A percentile compares a stretch with the other conserved stretches of the same genome.
These are phyloP conservation scores for Prolemur simus DNA, from an alignment of 2,113 vertebrate species.

Conservation along the genomic window DNA sequence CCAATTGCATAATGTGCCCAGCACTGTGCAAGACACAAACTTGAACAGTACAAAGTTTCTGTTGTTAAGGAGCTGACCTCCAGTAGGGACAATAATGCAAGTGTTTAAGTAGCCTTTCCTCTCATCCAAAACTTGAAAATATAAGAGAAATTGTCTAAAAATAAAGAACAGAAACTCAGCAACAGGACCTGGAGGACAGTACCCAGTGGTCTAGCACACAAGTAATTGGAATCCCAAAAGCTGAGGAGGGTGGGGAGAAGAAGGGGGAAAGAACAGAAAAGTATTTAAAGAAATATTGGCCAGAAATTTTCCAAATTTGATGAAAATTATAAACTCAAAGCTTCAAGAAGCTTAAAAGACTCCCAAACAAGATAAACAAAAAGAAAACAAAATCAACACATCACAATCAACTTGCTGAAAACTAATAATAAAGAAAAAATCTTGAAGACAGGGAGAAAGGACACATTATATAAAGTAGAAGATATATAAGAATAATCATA, in stretches of 20 bases:
- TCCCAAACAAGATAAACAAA: not conserved
- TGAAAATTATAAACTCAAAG: conserved; percentile 18
- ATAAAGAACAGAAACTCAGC: not conserved
- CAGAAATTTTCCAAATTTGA: not conserved
- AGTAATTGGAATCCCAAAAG: not conserved
- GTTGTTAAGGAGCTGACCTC: not conserved
- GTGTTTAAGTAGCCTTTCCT: not conserved
- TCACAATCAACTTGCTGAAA: not conserved
- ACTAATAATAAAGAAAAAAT: not conserved
- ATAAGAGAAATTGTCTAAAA: not conserved
- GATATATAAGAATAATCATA: not conserved
- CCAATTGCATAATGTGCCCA: not conserved
- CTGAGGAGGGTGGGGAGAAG: not conserved
- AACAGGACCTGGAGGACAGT: not conserved
- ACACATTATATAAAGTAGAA: not conserved
- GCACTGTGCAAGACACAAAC: not conserved
- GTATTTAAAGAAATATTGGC: not conserved
- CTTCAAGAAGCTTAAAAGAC: not conserved
- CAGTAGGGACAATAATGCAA: not conserved
- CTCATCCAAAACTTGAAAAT: not conserved
- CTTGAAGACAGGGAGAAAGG: not conserved
- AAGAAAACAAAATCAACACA: not conserved
- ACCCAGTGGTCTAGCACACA: not conserved
- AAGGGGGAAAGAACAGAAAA: not conserved
- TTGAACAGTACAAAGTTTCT: not conserved